These are phyloP conservation scores for Epinephelus coioides DNA, from an alignment of 2,797 vertebrate genomes.

Conservation along the genomic window DNA sequence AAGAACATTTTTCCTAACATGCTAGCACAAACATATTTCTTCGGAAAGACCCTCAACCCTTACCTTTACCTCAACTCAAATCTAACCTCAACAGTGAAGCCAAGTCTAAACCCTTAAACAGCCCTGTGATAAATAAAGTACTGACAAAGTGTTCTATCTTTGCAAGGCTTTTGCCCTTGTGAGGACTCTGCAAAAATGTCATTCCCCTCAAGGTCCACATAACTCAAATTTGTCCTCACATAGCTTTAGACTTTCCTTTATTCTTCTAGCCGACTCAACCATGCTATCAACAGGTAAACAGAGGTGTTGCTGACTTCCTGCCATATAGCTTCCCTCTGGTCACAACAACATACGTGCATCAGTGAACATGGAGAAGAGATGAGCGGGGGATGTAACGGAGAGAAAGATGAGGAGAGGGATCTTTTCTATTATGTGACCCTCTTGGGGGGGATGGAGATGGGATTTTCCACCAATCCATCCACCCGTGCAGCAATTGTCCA, in stretches of 20 bases:
- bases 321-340: background rate
- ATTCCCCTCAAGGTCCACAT: no score
- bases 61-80: no score
- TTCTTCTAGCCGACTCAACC: background rate
- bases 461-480: constrained; percentile 18
- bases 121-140: no score
- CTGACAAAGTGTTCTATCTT: no score
- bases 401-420: constrained; percentile 3
- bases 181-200: no score
- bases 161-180: background rate
- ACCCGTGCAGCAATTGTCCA: constrained; percentile 24
- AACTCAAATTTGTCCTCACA: no score
- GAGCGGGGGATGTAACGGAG: background rate
- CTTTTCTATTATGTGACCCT: constrained; percentile 3
- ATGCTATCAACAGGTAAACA: background rate
- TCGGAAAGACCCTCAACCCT: no score
- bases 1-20: no score
- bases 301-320: background rate
- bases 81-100: no score
- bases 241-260: background rate
- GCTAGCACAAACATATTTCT: no score
- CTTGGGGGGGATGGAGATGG: background rate
- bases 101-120: no score
- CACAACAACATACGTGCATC: background rate
- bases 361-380: background rate